Evolutionary conservation across 2,888 invertebrate genomes (phyloP), one percentile per base, ranked within the genome.

Genomic region (Autographa pulchrina): DNA sequence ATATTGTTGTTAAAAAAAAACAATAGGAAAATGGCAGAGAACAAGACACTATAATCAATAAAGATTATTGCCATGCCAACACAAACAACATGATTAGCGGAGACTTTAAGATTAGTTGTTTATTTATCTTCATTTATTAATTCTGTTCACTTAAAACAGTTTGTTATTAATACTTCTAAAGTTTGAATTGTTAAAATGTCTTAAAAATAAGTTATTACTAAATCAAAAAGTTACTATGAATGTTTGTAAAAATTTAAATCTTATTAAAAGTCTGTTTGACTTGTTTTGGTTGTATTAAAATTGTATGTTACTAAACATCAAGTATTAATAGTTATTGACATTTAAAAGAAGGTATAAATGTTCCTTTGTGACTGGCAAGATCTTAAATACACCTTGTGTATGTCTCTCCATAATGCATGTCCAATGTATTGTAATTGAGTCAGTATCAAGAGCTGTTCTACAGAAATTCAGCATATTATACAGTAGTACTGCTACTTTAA

Each of bases 371-470:
- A n/a, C 7, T n/a, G 16, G 5, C n/a, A n/a, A n/a, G n/a, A 48
- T n/a, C 48, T 48, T 48, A 6, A n/a, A 16, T 48, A 48, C 48
- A 48, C n/a, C 43, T 43, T 48, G 48, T 48, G 48, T 48, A n/a
- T n/a, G 48, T 48, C n/a, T 48, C 48, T 48, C 48, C 48, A n/a
- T 48, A 48, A 48, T 48, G n/a, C 48, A 48, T 48, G 48, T 48
- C n/a, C n/a, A 48, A 48, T 48, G 48, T 48, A 48, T n/a, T 48
- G 48, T 48, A 48, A 48, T 48, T 48, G n/a, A 48, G 48, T 48
- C 48, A 48, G 48, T 48, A 48, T 48, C 48, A 48, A 48, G 48
- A 48, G 38, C 8, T 48, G 48, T 48, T 48, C 48, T 48, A 48
- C n/a, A 48, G n/a, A 48, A 48, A 48, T 48, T n/a, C 48, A n/a